Conservation (phyloP, 2,888 invertebrate genomes). For the Apotomis capreana region DNA sequence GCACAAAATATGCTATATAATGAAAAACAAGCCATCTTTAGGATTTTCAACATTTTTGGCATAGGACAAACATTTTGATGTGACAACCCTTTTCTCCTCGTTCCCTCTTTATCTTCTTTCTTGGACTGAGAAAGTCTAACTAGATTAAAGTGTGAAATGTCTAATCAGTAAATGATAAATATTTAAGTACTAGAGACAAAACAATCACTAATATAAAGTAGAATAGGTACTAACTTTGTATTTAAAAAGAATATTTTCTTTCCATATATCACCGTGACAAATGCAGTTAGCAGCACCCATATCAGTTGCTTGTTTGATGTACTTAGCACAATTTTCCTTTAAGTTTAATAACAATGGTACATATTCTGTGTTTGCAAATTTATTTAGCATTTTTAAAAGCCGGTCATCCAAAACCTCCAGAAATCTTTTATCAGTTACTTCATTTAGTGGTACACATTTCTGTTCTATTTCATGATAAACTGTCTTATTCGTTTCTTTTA, state of each 20-base stretch:
- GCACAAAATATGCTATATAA: too few relatives aligned
- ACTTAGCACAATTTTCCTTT: conserved; percentile 54
- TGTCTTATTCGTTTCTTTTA: conserved; percentile 53
- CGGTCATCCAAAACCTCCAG: conserved; percentile 67
- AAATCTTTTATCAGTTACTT: conserved; percentile 61
- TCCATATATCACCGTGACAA: conserved; percentile 79
- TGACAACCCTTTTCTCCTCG: too few relatives aligned
- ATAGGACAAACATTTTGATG: too few relatives aligned
- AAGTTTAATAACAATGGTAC: conserved; percentile 56
- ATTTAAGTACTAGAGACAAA: not conserved
- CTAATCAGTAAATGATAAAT: too few relatives aligned
- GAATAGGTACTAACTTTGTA: conserved; percentile 60
- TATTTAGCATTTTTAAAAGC: conserved; percentile 63
- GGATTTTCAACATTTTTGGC: too few relatives aligned
- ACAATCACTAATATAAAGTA: conserved; percentile 11
- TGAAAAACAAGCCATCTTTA: too few relatives aligned
- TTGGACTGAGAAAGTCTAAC: too few relatives aligned
- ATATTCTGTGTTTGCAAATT: conserved; percentile 61
- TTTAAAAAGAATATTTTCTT: conserved; percentile 74
- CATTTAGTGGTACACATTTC: conserved; percentile 65
- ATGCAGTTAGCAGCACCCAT: conserved; percentile 60
- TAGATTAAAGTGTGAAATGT: too few relatives aligned
- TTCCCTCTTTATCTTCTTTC: too few relatives aligned
- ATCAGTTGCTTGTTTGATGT: conserved; percentile 53
- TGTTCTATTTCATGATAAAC: conserved; percentile 56